Conservation (phyloP, 1,140 invertebrate species). For the Dendroctonus valens region DNA sequence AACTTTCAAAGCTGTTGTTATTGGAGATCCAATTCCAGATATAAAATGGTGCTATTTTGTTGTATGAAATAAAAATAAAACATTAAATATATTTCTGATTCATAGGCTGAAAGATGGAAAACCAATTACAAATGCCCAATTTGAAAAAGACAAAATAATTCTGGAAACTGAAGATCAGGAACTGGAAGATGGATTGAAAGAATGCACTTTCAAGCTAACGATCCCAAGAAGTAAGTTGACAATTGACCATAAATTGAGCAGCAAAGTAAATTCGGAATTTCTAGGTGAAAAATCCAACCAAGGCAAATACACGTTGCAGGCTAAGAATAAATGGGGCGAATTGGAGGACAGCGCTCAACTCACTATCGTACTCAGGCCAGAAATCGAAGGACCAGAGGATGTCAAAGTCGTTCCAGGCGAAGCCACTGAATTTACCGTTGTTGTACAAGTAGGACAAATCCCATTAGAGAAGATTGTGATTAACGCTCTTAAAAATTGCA, state of each 20-base stretch:
- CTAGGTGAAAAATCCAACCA: slow-evolving; percentile 69
- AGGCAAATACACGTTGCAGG: slow-evolving; percentile 76
- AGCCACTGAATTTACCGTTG: slow-evolving; percentile 66
- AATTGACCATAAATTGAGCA: background rate
- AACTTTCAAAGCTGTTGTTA: slow-evolving; percentile 72
- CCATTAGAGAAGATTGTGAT: background rate
- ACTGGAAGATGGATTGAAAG: slow-evolving; percentile 70
- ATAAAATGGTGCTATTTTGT: slow-evolving; percentile 54
- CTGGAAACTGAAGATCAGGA: slow-evolving; percentile 60
- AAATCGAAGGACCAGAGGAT: slow-evolving; percentile 72
- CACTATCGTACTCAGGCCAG: slow-evolving; percentile 71
- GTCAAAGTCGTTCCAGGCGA: slow-evolving; percentile 70
- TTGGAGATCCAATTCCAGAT: slow-evolving; percentile 74
- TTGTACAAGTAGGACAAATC: slow-evolving; percentile 50
- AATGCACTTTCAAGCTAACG: slow-evolving; percentile 69
- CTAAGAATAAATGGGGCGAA: slow-evolving; percentile 76
- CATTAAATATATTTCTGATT: background rate
- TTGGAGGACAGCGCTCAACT: slow-evolving; percentile 66
- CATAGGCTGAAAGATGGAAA: slow-evolving; percentile 54
- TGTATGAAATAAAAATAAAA: too few species aligned
- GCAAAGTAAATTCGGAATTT: slow-evolving; percentile 9
- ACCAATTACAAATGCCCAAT: slow-evolving; percentile 51
- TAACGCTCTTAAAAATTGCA: background rate
- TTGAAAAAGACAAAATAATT: slow-evolving; percentile 50
- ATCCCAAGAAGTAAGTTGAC: slow-evolving; percentile 59